A percentile compares a stretch with the other conserved stretches of the same genome.
These are phyloP conservation scores for Leptodirus hochenwartii DNA, from an alignment of 2,888 invertebrate species.

Conservation along the genomic window DNA sequence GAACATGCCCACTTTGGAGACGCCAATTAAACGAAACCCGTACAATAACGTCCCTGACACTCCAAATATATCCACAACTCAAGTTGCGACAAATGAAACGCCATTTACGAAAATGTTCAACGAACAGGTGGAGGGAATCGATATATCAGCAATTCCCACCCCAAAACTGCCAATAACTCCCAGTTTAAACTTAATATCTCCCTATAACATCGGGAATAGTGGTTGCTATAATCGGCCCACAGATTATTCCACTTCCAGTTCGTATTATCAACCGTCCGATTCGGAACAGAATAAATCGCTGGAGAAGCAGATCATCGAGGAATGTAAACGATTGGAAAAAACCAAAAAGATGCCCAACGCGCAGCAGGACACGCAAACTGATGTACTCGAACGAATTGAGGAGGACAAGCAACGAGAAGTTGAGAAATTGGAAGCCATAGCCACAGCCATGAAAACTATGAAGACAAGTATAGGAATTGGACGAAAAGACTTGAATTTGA, in stretches of 20 bases:
- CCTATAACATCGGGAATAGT: conserved; percentile 10
- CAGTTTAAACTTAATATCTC: conserved; percentile 19
- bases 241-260: conserved; percentile 26
- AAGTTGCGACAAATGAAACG: conserved; percentile 16
- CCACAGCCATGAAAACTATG: conserved; percentile 14
- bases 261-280: conserved; percentile 26
- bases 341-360: conserved; percentile 1
- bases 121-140: conserved; percentile 20
- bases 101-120: conserved; percentile 23
- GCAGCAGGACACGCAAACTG: too few species aligned
- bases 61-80: conserved; percentile 18
- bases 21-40: conserved; percentile 15
- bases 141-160: conserved; percentile 20
- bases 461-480: conserved; percentile 18
- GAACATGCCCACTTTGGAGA: conserved; percentile 16
- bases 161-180: conserved; percentile 24
- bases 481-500: conserved; percentile 21
- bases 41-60: conserved; percentile 5
- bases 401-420: conserved; percentile 4
- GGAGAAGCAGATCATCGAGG: conserved; percentile 21
- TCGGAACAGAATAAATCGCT: conserved; percentile 21
- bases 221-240: conserved; percentile 21
- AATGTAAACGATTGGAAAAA: conserved; percentile 15
- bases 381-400: conserved; percentile 5
- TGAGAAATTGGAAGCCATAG: conserved; percentile 7